Percentiles rank a stretch among this genome's conserved stretches.
Evolutionary conservation across 2,113 vertebrate genomes (phyloP).

Genomic region (mouse (Mus musculus)): GRCm39 chr5:126080501-126081000

Average conservation of each 20-base stretch:
- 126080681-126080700: background rate
- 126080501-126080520: background rate
- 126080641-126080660: background rate
- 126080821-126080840: background rate
- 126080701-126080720: background rate
- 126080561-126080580: rapidly evolving
- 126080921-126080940: background rate
- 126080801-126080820: background rate
- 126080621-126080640: background rate
- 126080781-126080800: background rate
- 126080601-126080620: background rate
- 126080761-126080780: background rate
- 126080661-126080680: background rate
- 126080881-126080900: background rate
- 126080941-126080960: background rate
- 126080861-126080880: background rate
- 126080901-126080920: background rate
- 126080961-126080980: background rate
- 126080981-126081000: background rate
- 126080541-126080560: background rate
- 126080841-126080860: background rate
- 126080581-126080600: background rate
- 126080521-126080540: background rate
- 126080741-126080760: background rate
- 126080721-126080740: background rate